Percentiles rank a stretch among this genome's conserved stretches.
These are phyloP conservation scores for Istiophorus platypterus DNA, from an alignment of 2,113 vertebrate genomes.

Conservation along the genomic window DNA sequence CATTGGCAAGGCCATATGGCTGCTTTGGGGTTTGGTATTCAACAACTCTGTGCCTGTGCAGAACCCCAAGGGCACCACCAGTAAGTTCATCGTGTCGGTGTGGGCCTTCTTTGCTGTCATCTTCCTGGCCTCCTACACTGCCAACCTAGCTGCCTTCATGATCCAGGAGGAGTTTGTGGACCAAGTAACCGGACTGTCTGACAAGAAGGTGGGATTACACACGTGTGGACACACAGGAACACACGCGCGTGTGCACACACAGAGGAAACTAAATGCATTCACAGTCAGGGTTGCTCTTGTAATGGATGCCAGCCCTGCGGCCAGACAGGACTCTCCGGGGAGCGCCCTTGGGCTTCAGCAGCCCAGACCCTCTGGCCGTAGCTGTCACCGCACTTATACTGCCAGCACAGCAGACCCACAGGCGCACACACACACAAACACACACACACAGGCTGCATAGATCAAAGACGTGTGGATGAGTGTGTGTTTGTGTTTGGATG, in stretches of 20 bases:
- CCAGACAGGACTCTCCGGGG: constrained; percentile 72
- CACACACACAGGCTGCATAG: constrained; percentile 32
- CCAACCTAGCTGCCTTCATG: constrained; percentile 99
- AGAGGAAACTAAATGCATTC: constrained; percentile 49
- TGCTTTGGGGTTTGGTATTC: constrained; percentile 98
- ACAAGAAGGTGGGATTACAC: constrained; percentile 91
- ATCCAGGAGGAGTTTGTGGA: constrained; percentile 99
- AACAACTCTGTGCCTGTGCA: constrained; percentile 99
- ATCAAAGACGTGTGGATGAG: constrained; percentile 53
- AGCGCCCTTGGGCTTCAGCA: constrained; percentile 65
- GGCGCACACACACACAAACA: constrained; percentile 43
- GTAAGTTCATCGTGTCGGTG: constrained; percentile 98
- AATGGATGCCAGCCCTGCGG: constrained; percentile 75
- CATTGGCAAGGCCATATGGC: constrained; percentile 97
- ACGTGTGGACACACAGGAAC: neutral
- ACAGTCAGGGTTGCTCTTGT: constrained; percentile 64
- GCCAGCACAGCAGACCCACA: constrained; percentile 69
- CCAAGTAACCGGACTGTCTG: constrained; percentile 98
- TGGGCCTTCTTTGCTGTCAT: constrained; percentile 99
- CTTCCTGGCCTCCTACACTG: constrained; percentile 98
- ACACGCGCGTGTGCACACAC: constrained; percentile 20
- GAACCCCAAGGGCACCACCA: constrained; percentile 97
- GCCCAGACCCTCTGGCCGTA: constrained; percentile 66
- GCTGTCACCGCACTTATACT: constrained; percentile 71
- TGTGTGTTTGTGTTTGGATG: constrained; percentile 13